These are phyloP conservation scores for Hypomecis punctinalis DNA, from an alignment of 2,888 invertebrate genomes.

Conservation along the genomic window DNA sequence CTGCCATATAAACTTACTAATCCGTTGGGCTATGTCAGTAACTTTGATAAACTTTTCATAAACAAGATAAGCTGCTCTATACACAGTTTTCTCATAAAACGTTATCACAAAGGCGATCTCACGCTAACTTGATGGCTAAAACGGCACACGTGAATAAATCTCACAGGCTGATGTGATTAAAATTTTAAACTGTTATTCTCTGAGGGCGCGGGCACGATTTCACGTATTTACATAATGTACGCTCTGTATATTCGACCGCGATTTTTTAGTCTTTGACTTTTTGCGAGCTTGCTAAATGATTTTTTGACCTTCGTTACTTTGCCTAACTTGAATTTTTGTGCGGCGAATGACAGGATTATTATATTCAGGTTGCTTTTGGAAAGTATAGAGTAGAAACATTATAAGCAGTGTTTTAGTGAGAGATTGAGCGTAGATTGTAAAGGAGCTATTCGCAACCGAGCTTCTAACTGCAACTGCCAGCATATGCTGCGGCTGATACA, in stretches of 20 bases:
- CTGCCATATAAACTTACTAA: too few relatives aligned
- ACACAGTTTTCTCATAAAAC: background rate
- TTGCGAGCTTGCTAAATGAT: conserved; percentile 34
- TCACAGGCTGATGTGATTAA: conserved; percentile 40
- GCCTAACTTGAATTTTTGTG: background rate
- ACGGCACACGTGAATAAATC: conserved; percentile 35
- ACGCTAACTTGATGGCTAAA: background rate
- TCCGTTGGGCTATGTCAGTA: too few relatives aligned
- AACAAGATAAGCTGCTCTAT: too few relatives aligned
- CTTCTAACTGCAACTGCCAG: too few relatives aligned
- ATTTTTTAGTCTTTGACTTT: conserved; percentile 40
- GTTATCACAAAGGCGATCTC: background rate
- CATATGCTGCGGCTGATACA: too few relatives aligned
- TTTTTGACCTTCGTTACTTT: conserved; percentile 31
- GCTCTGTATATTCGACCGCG: conserved; percentile 25
- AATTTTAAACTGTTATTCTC: conserved; percentile 41
- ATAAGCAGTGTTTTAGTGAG: too few relatives aligned
- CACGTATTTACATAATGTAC: conserved; percentile 44
- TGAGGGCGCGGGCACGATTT: conserved; percentile 37
- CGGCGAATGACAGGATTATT: background rate
- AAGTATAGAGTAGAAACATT: too few relatives aligned
- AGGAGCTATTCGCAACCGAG: too few relatives aligned
- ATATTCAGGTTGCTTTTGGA: background rate
- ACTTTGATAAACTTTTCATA: too few relatives aligned
- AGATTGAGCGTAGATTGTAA: too few relatives aligned